Conservation (phyloP, 2,113 vertebrate species). For the Calidris pygmaea region DNA sequence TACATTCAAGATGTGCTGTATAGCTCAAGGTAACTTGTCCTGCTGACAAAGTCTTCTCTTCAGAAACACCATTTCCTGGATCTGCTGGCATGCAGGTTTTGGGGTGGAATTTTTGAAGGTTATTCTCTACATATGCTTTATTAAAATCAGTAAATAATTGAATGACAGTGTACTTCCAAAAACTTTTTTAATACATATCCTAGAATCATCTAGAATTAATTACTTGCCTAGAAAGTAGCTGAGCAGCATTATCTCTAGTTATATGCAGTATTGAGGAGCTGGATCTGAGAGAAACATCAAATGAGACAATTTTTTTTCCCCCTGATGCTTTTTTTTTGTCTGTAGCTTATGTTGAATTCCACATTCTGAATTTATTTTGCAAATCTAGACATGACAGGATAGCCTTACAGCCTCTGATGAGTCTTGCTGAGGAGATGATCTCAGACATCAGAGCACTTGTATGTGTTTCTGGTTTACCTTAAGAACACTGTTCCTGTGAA, state of each 20-base stretch:
- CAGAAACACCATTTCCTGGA: not conserved
- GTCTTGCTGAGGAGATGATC: not conserved
- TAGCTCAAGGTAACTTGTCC: not conserved
- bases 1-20: not conserved
- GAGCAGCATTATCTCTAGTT: not conserved
- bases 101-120: not conserved
- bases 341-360: not conserved
- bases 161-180: not conserved
- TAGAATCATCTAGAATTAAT: not conserved
- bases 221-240: not conserved
- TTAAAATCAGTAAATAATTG: not conserved
- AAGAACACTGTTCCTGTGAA: not conserved
- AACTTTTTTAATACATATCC: not conserved
- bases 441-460: not conserved
- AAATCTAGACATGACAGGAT: not conserved
- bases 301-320: not conserved
- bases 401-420: not conserved
- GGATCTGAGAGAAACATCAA: not conserved
- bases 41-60: not conserved
- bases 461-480: not conserved
- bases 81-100: not conserved
- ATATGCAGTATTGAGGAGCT: not conserved
- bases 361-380: not conserved
- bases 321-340: not conserved
- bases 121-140: not conserved